phyloP scores from a whole-genome alignment of 2,888 invertebrate species.

The Oxytorus armatus region DNA sequence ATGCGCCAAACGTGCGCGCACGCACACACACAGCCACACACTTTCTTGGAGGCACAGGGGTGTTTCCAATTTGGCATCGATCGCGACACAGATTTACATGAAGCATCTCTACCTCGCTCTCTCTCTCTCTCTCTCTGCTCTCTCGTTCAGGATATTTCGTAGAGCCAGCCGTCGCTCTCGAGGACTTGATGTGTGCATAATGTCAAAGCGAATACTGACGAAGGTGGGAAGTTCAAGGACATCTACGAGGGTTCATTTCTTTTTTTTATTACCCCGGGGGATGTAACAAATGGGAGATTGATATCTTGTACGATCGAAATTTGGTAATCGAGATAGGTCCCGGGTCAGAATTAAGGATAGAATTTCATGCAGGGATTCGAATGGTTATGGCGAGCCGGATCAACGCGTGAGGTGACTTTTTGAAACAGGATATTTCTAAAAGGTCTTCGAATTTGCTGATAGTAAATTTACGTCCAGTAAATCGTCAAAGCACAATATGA shows the following conservation, averaged over 20 bases:
- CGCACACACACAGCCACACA: constrained; percentile 17
- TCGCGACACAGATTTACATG: constrained; percentile 65
- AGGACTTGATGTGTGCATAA: constrained; percentile 53
- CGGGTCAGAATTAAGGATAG: neutral
- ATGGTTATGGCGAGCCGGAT: neutral
- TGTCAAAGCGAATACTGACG: constrained; percentile 30
- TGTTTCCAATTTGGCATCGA: constrained; percentile 70
- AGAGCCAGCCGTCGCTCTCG: constrained; percentile 42
- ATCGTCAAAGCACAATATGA: too few relatives aligned
- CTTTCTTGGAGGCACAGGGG: constrained; percentile 25
- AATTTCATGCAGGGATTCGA: neutral
- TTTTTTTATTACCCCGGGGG: neutral
- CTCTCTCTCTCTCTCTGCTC: constrained; percentile 50
- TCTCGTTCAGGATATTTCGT: constrained; percentile 44
- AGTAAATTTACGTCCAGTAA: too few relatives aligned
- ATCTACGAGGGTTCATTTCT: neutral
- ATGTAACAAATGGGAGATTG: neutral
- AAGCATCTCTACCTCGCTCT: constrained; percentile 23
- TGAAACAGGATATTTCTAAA: too few relatives aligned
- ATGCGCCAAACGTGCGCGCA: constrained; percentile 29
- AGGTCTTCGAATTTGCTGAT: too few relatives aligned
- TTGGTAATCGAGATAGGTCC: neutral
- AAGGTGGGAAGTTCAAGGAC: constrained; percentile 51
- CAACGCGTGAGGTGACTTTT: neutral
- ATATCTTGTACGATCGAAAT: neutral